phyloP scores from a whole-genome alignment of 2,797 vertebrate species.

The Pygocentrus nattereri region DNA sequence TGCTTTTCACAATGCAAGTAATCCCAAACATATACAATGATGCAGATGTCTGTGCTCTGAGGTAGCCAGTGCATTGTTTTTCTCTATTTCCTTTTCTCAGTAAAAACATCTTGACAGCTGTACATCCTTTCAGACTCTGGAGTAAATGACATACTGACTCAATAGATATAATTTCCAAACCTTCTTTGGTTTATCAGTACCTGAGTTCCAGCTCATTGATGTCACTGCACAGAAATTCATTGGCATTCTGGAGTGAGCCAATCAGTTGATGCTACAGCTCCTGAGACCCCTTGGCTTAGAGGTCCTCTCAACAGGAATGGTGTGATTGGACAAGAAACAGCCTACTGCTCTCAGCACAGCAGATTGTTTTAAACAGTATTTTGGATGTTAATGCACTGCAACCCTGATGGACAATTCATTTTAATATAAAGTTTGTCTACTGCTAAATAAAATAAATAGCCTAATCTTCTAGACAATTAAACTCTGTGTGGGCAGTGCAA shows the following conservation, averaged over 20 bases:
- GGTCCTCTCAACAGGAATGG: conserved; percentile 36
- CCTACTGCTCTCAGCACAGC: neutral
- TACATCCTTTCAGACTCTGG: no score
- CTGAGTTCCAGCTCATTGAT: conserved; percentile 23
- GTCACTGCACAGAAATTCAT: conserved; percentile 8
- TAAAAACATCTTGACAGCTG: no score
- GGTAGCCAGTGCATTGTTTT: no score
- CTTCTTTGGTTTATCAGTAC: neutral
- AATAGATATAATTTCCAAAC: conserved; percentile 6
- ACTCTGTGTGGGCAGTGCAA: neutral
- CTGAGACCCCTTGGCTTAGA: conserved; percentile 17
- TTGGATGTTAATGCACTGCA: conserved; percentile 24
- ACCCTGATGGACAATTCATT: neutral
- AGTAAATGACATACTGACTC: neutral
- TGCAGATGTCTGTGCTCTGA: no score
- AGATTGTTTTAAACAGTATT: neutral
- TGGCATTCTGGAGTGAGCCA: conserved; percentile 24
- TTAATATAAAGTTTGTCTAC: conserved; percentile 11
- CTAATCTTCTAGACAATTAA: neutral
- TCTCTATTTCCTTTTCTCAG: no score
- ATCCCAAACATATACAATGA: no score
- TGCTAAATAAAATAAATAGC: neutral
- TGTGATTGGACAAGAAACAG: conserved; percentile 40
- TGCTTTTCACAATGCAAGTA: no score
- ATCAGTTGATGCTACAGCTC: conserved; percentile 35